Conservation (phyloP, 2,797 vertebrate genomes). For the Ptychadena robeensis region DNA sequence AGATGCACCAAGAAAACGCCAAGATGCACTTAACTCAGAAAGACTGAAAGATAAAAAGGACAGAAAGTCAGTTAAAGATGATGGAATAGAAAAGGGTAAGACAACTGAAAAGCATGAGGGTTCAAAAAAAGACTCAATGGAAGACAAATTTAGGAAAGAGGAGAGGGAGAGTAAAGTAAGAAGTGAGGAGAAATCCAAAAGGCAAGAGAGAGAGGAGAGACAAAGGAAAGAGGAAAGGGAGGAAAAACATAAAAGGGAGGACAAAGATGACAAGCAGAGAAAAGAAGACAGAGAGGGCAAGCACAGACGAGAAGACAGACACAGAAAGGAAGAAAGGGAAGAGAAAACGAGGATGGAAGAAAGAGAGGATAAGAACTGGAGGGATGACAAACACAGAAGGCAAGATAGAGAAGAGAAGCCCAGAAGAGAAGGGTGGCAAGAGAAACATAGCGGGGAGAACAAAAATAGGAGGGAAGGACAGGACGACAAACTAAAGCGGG, state of each 20-base stretch:
- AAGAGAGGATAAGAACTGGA: constrained; percentile 16
- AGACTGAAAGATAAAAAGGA: constrained; percentile 67
- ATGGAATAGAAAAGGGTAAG: constrained; percentile 59
- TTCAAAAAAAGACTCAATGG: constrained; percentile 14
- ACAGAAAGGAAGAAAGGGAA: not conserved
- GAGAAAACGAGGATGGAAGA: constrained; percentile 15
- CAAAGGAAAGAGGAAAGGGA: constrained; percentile 44
- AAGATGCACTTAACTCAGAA: constrained; percentile 67
- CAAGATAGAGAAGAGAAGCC: constrained; percentile 20
- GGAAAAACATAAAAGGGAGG: not conserved
- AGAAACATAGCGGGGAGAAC: constrained; percentile 6
- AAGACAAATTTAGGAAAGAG: constrained; percentile 58
- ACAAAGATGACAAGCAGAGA: constrained; percentile 8
- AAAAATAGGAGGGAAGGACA: not conserved
- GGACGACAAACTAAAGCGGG: constrained; percentile 10
- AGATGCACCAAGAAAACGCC: constrained; percentile 58
- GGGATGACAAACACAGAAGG: not conserved
- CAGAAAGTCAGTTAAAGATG: constrained; percentile 58
- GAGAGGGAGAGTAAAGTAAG: constrained; percentile 65
- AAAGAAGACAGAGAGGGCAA: constrained; percentile 18
- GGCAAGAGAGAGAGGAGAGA: not conserved
- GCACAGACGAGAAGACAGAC: not conserved
- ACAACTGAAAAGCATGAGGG: not conserved
- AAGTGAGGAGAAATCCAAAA: constrained; percentile 60
- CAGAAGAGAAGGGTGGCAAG: constrained; percentile 20